Base-by-base conservation (phyloP, 2,888 invertebrate species). In the Lithophane ornitopus region DNA sequence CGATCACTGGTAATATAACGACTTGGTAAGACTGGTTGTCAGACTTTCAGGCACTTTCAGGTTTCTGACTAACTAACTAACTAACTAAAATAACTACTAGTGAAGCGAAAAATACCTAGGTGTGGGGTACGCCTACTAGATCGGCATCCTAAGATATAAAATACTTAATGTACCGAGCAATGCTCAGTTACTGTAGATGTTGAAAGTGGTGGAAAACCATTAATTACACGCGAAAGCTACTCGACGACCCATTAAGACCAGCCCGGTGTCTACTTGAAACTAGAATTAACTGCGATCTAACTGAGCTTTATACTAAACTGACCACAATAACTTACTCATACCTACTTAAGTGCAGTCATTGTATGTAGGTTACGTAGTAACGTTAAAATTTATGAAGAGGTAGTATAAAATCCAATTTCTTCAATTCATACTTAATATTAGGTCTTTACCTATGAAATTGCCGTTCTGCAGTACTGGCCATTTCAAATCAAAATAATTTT, bases 141-240 rank as follows among this genome's bases (percentile, higher is more conserved):
- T 54, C 8, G 34, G 22, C 34, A 39, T 56, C 26, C 19, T 19
- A 49, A 14, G 28, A 58, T 54, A 63, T 56, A 52, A 71, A 70
- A 63, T 16, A 56, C 58, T 44, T 54, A 76, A 22, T 73, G 26
- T 58, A 82, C n/a, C 16, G 59, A 65, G 61, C 58, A 77, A 49
- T 73, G 67, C 61, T 59, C 34, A 76, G 68, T 74, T 74, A 74
- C 69, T 44, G 67, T 68, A 54, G 65, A 61, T 54, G 74, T 87
- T 70, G 86, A 89, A 89, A 89, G 89, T 84, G 77, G 73, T 89
- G 85, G 85, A 88, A 89, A 89, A 85, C 80, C 80, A 87, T 89
- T 90, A 89, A 90, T 89, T 89, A 89, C 76, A 74, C 78, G 89
- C 79, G 90, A 90, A 90, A 90, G 89, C 80, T 68, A 78, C 71